A percentile compares a stretch with the other conserved stretches of the same genome.
Evolutionary conservation across 1,140 invertebrate species (phyloP).

Genomic region (Theocolax elegans): DNA sequence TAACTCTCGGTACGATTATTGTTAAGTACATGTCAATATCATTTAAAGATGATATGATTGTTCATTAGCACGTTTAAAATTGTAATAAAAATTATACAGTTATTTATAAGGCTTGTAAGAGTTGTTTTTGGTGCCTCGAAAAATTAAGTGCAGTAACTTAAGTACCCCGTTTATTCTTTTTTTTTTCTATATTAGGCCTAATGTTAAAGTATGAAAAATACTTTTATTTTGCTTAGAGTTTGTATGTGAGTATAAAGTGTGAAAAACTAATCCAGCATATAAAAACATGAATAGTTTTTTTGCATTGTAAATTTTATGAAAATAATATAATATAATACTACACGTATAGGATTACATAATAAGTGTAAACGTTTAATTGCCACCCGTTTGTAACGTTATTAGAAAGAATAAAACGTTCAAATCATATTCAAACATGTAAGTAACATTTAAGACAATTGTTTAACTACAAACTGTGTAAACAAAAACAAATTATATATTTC

Average conservation of each 20-base stretch:
- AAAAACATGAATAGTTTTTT: slow-evolving; percentile 16
- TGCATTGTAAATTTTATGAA: slow-evolving; percentile 26
- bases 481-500: too few relatives aligned
- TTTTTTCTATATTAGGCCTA: slow-evolving; percentile 17
- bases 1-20: too few relatives aligned
- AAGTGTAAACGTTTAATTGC: slow-evolving; percentile 1
- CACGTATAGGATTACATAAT: slow-evolving; percentile 18
- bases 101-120: slow-evolving; percentile 14
- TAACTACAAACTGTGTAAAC: too few relatives aligned
- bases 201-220: slow-evolving; percentile 24
- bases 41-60: neutral
- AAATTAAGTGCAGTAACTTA: slow-evolving; percentile 38
- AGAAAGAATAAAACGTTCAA: neutral
- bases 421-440: too few relatives aligned
- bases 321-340: slow-evolving; percentile 46
- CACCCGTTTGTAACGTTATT: too few relatives aligned
- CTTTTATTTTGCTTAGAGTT: slow-evolving; percentile 3
- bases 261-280: slow-evolving; percentile 11
- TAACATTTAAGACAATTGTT: too few relatives aligned
- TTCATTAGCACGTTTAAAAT: neutral
- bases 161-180: slow-evolving; percentile 37
- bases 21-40: slow-evolving; percentile 6
- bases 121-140: neutral
- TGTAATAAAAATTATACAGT: neutral
- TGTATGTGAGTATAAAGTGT: slow-evolving; percentile 15